Conservation (phyloP, 2,888 invertebrate species). For the Meteorus colon region DNA sequence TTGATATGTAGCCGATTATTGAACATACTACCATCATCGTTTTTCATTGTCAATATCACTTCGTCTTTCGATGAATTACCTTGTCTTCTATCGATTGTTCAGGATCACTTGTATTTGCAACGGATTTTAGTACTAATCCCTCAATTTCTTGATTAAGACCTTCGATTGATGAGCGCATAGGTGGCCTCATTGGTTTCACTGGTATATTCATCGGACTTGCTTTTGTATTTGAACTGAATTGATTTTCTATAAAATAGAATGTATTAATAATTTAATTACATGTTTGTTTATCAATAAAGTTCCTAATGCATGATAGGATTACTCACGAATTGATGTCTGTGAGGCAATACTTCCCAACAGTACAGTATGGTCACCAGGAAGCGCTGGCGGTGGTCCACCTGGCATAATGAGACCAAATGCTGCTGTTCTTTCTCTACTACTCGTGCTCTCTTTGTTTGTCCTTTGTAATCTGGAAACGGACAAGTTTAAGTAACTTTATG, state of each 20-base stretch:
- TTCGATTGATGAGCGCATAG: constrained; percentile 88
- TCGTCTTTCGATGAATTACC: constrained; percentile 68
- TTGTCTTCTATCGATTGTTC: constrained; percentile 77
- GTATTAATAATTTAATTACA: constrained; percentile 9
- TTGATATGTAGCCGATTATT: no score
- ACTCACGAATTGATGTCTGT: constrained; percentile 73
- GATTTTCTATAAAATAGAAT: constrained; percentile 63
- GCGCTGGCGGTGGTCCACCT: constrained; percentile 73
- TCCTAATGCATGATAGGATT: neutral
- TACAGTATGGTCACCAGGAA: constrained; percentile 76
- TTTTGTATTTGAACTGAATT: constrained; percentile 73
- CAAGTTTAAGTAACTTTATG: neutral
- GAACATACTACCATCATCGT: no score
- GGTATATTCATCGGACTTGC: constrained; percentile 78
- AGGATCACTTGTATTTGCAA: constrained; percentile 67
- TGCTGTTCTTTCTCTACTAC: constrained; percentile 72
- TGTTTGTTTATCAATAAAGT: no score
- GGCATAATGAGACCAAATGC: constrained; percentile 73
- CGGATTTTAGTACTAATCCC: constrained; percentile 80
- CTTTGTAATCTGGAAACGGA: constrained; percentile 75
- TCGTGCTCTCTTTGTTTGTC: constrained; percentile 76
- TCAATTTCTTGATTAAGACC: constrained; percentile 92
- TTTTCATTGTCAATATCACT: no score
- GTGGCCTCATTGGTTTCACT: constrained; percentile 77
- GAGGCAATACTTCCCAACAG: constrained; percentile 74